Conservation (phyloP, 2,888 invertebrate genomes). For the Phyllotreta striolata region DNA sequence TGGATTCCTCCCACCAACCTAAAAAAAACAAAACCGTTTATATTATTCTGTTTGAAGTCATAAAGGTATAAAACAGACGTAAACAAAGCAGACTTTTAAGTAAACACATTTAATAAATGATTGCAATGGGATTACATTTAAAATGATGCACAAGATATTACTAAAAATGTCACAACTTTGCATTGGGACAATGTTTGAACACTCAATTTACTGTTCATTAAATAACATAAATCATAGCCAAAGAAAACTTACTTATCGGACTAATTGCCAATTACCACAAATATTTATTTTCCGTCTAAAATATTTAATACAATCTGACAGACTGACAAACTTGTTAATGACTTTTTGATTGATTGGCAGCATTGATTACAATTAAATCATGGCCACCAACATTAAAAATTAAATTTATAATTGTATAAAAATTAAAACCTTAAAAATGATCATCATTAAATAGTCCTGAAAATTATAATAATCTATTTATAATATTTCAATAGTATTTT, state of each 20-base stretch:
- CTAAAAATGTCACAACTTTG: conserved; percentile 6
- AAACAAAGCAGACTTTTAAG: background rate
- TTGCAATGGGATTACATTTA: background rate
- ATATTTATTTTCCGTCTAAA: conserved; percentile 9
- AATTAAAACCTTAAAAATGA: background rate
- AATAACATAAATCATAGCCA: background rate
- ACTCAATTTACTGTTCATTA: background rate
- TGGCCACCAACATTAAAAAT: conserved; percentile 1
- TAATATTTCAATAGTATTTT: no score
- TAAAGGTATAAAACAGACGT: background rate
- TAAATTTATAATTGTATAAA: background rate
- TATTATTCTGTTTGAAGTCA: background rate
- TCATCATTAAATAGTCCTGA: no score
- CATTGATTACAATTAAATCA: conserved; percentile 3
- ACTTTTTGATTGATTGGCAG: conserved; percentile 14
- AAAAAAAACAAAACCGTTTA: conserved; percentile 18
- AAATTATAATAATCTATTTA: no score
- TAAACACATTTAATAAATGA: conserved; percentile 17
- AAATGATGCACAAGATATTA: background rate
- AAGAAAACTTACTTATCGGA: conserved; percentile 4
- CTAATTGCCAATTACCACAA: conserved; percentile 14
- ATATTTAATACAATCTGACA: background rate
- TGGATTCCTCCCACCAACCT: conserved; percentile 20
- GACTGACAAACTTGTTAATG: conserved; percentile 6
- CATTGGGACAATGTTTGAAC: background rate